Conservation (phyloP, 2,797 vertebrate genomes). For the Centroberyx gerrardi region DNA sequence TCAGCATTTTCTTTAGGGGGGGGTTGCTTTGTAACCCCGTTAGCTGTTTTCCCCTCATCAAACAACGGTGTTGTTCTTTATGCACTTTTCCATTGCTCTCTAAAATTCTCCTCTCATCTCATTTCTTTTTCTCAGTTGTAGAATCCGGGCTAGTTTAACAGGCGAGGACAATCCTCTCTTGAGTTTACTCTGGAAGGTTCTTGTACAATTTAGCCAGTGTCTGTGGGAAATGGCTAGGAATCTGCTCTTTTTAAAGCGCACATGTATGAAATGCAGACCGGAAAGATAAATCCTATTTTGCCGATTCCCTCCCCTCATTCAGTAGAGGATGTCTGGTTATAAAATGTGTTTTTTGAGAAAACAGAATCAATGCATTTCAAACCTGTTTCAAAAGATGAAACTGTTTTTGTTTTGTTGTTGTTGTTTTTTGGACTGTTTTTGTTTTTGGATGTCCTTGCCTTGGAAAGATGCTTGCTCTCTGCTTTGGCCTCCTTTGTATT, state of each 20-base stretch:
- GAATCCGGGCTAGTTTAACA: conserved; percentile 53
- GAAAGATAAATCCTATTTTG: not conserved
- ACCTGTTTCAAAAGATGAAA: not conserved
- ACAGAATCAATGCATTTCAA: conserved; percentile 20
- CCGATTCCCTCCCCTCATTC: conserved; percentile 5
- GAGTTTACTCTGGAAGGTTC: conserved; percentile 62
- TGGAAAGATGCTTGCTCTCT: conserved; percentile 26
- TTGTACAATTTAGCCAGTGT: conserved; percentile 37
- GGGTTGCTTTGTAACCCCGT: not conserved
- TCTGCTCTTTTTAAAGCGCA: conserved; percentile 37
- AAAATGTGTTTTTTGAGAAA: conserved; percentile 4
- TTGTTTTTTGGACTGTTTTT: conserved; percentile 11
- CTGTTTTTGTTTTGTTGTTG: conserved; percentile 1
- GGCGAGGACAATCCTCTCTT: conserved; percentile 70
- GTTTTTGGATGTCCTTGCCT: conserved; percentile 24
- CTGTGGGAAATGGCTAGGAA: conserved; percentile 36
- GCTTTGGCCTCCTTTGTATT: conserved; percentile 7
- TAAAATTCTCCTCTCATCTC: conserved; percentile 20
- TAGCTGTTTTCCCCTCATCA: conserved; percentile 29
- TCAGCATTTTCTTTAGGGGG: conserved; percentile 17
- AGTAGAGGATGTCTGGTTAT: not conserved
- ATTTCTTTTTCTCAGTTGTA: conserved; percentile 10
- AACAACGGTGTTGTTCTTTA: conserved; percentile 28
- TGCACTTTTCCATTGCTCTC: conserved; percentile 51
- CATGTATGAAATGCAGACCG: conserved; percentile 43